These are phyloP conservation scores for Agrochola lychnidis DNA, from an alignment of 2,888 invertebrate species.

Conservation along the genomic window DNA sequence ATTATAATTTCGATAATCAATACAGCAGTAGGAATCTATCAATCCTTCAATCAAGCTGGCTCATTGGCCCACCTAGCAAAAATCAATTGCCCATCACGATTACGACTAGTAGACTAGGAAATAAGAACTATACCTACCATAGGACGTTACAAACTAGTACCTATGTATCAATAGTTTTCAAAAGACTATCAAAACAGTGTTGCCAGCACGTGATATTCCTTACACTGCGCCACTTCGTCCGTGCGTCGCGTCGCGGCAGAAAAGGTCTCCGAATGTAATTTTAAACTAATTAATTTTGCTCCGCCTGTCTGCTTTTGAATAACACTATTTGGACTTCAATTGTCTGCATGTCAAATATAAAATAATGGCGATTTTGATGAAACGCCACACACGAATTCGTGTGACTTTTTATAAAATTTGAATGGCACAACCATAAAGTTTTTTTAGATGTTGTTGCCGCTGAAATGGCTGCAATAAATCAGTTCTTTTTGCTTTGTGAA, in stretches of 20 bases:
- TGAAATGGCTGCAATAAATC: conserved; percentile 47
- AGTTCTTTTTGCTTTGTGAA: conserved; percentile 31
- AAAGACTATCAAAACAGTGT: conserved; percentile 2
- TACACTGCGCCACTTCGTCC: conserved; percentile 20
- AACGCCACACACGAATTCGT: conserved; percentile 62
- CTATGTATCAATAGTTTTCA: not conserved
- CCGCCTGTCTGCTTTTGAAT: conserved; percentile 66
- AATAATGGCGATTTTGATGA: conserved; percentile 59
- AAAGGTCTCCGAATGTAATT: conserved; percentile 66
- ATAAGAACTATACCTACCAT: not conserved
- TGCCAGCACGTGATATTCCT: conserved; percentile 42
- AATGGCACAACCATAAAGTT: conserved; percentile 39
- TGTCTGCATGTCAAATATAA: conserved; percentile 66
- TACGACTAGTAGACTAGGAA: not conserved
- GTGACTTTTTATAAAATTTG: conserved; percentile 42
- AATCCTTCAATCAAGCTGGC: not conserved
- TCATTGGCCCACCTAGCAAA: not conserved
- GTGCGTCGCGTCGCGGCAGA: conserved; percentile 1
- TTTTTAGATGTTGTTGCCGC: conserved; percentile 44
- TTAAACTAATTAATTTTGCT: conserved; percentile 78
- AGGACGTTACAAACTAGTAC: not conserved
- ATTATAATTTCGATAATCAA: not conserved
- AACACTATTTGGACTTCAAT: conserved; percentile 70
- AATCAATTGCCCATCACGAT: not conserved
- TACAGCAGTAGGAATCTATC: not conserved